phyloP scores from a whole-genome alignment of 2,113 vertebrate species.

The Helogale parvula region DNA sequence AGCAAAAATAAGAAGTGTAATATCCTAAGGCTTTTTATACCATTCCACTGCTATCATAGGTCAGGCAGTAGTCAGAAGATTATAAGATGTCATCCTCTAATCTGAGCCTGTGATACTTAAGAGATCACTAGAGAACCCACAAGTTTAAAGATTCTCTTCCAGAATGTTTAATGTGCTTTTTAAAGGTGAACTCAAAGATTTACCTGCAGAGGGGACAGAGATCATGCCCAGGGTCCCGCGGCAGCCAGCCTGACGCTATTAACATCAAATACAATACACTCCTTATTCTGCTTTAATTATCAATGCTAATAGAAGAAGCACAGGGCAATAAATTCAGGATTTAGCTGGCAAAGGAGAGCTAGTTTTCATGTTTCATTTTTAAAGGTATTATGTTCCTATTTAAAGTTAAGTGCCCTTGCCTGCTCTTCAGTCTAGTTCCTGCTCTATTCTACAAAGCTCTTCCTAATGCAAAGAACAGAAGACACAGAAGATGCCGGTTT shows the following conservation, averaged over 20 bases:
- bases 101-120: conserved; percentile 64
- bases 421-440: conserved; percentile 46
- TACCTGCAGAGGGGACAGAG: conserved; percentile 69
- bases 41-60: background rate
- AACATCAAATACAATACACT: conserved; percentile 72
- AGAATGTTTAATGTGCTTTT: conserved; percentile 67
- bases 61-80: conserved; percentile 17
- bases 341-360: conserved; percentile 51
- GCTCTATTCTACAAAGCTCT: conserved; percentile 44
- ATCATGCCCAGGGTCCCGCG: conserved; percentile 62
- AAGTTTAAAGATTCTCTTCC: conserved; percentile 65
- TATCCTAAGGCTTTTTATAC: conserved; percentile 26
- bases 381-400: conserved; percentile 65
- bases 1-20: conserved; percentile 45
- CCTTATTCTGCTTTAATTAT: conserved; percentile 75
- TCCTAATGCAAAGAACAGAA: conserved; percentile 28
- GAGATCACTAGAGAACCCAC: conserved; percentile 65
- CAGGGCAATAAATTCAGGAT: conserved; percentile 70
- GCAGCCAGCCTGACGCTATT: conserved; percentile 62
- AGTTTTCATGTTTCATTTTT: conserved; percentile 76
- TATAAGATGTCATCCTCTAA: conserved; percentile 56
- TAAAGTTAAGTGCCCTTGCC: conserved; percentile 73
- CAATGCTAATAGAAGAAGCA: conserved; percentile 76
- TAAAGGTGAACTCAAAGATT: conserved; percentile 75
- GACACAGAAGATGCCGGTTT: background rate